Evolutionary conservation across 2,888 invertebrate genomes (phyloP), one percentile per base, ranked within the genome.

Genomic region (Apoderus coryli): DNA sequence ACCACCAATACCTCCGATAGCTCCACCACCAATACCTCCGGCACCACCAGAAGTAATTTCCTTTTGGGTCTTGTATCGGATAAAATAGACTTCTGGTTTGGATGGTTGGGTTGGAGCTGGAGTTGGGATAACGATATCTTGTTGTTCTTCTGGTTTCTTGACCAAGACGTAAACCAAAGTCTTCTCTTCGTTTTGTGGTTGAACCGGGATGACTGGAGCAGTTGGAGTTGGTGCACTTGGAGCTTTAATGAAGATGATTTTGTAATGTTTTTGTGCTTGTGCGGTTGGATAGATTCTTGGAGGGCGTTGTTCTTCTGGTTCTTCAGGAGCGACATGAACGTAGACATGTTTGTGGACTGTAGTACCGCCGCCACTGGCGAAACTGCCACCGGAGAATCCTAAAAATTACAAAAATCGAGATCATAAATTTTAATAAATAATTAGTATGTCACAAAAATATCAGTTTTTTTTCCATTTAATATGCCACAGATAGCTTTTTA

Each of bases 51-150:
- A 34, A 14, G 5, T 35, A 14, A 24, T 11, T 41, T 65, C 63
- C 50, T 62, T 66, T 61, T 76, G 76, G 40, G 77, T 77, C 64
- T 76, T 78, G 70, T 79, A 79, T 16, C 35, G 33, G 69, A 79
- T 85, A 69, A 85, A 85, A 72, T 85, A 85, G 33, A 85, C 85
- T 63, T 85, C 85, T 33, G 85, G 85, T 64, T 86, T 85, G 56
- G 78, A 74, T 40, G 85, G 85, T 50, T 79, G 79, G 29, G 84
- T 84, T 28, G 85, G 82, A 2, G 74, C 72, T 9, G 76, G 65
- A 9, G 77, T 72, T 26, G 82, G 84, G 45, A 85, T 73, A 46
- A 68, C 63, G 57, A 85, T 76, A 48, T 84, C 81, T 42, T 76
- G 80, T 40, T 77, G 76, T 37, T 82, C 81, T 52, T 85, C 85